phyloP scores from a whole-genome alignment of 2,888 invertebrate genomes.

The Fragum sueziense region DNA sequence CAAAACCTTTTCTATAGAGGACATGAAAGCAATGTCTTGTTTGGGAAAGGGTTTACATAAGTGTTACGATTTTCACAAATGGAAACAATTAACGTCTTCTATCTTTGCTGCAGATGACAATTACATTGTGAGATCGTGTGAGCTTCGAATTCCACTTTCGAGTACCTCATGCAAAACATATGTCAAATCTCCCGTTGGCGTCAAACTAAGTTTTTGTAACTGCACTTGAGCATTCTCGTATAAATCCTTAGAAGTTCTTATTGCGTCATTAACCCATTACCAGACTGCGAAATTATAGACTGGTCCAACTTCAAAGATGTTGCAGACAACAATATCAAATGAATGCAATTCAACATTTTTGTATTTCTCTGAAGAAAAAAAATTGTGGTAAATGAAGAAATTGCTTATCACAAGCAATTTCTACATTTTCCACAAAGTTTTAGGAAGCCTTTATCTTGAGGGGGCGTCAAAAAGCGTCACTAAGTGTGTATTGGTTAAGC shows the following conservation, averaged over 20 bases:
- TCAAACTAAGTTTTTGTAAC: constrained; percentile 4
- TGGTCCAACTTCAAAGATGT: no score
- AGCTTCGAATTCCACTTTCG: constrained; percentile 14
- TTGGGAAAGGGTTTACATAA: background rate
- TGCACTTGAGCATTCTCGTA: background rate
- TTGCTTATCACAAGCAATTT: background rate
- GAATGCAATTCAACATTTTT: no score
- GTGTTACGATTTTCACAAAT: constrained; percentile 13
- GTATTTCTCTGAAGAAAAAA: no score
- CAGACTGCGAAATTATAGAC: no score
- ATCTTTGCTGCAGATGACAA: background rate
- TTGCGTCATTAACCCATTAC: no score
- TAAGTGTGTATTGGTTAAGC: no score
- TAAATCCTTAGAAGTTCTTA: background rate
- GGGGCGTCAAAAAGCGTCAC: background rate
- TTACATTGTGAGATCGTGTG: constrained; percentile 1
- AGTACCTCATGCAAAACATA: constrained; percentile 16
- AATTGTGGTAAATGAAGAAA: no score
- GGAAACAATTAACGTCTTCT: constrained; percentile 10
- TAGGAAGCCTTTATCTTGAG: background rate
- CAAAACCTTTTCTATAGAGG: background rate
- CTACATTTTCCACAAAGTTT: background rate
- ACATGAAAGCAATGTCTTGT: no score
- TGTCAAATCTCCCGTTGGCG: constrained; percentile 6
- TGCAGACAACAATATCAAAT: no score